Base-by-base conservation (phyloP, 1,140 invertebrate species). In the Mycetomoellerius zeteki region DNA sequence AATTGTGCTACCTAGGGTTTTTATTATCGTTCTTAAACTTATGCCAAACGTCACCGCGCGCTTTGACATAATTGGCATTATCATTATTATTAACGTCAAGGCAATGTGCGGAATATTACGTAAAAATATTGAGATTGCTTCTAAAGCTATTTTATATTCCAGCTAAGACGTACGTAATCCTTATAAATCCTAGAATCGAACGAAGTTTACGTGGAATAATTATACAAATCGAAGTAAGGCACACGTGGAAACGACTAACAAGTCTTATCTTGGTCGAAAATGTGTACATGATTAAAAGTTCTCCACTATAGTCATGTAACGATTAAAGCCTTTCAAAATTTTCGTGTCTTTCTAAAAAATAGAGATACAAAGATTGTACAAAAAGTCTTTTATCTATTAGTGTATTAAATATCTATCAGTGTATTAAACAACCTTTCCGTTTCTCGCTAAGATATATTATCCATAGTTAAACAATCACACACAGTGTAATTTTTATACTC, bases 41-140 rank as follows among this genome's bases (percentile, higher is more conserved):
- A 7, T 24, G 14, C 10, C 21, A 8, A 37, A 67, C 12, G 6
- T 77, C 43, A 19, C 52, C 8, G n/a, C 47, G 8, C 30, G 14
- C 5, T 43, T 75, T 50, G 8, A 84, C 14, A 43, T 43, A 47
- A 58, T 47, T 80, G 43, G 14, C 24, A 47, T 60, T 65, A 58
- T n/a, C 19, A n/a, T 47, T 62, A 47, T 64, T 82, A 73, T 58
- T 37, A 81, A 73, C 4, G 19, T 10, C 30, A 84, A 82, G 12
- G 2, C 37, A 54, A 75, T 60, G 24, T 47, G 37, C 24, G 54
- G 47, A 71, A 71, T 24, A 80, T 54, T 50, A 30, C 27, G 10
- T 71, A 73, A 84, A 84, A 84, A 73, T 84, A 84, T 60, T 19
- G 37, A 82, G 37, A 58, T 47, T 84, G n/a, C 30, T 24, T 2